Evolutionary conservation across 2,113 vertebrate species (phyloP).

Genomic region (Orientallactaga bullata): DNA sequence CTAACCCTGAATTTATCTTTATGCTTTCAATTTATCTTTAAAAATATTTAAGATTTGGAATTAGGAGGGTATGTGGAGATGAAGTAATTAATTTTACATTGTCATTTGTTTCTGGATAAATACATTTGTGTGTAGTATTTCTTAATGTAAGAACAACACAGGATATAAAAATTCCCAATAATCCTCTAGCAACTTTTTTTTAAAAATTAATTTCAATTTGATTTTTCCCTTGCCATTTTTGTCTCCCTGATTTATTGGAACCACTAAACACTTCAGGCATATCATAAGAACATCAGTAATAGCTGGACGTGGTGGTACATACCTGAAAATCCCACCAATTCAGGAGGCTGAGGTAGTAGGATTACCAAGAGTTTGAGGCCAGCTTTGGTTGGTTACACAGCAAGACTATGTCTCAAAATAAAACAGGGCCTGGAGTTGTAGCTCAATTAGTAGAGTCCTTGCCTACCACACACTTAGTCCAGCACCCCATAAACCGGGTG

Average conservation of each 20-base stretch:
- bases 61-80: background rate
- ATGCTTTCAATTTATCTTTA: background rate
- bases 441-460: too few relatives aligned
- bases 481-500: too few relatives aligned
- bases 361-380: background rate
- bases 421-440: too few relatives aligned
- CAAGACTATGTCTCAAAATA: background rate
- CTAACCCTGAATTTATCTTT: background rate
- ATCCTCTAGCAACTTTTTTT: background rate
- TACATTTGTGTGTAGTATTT: background rate
- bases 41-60: background rate
- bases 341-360: too few relatives aligned
- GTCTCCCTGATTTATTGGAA: background rate
- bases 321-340: background rate
- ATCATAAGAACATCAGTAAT: background rate
- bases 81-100: constrained; percentile 11
- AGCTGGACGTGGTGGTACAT: background rate
- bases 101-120: background rate
- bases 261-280: background rate
- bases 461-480: too few relatives aligned
- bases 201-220: background rate
- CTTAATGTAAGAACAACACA: background rate
- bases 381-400: background rate
- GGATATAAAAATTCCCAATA: background rate
- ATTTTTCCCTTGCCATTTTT: background rate